Base-by-base conservation (phyloP, 2,888 invertebrate species). In the Euclidia mi region DNA sequence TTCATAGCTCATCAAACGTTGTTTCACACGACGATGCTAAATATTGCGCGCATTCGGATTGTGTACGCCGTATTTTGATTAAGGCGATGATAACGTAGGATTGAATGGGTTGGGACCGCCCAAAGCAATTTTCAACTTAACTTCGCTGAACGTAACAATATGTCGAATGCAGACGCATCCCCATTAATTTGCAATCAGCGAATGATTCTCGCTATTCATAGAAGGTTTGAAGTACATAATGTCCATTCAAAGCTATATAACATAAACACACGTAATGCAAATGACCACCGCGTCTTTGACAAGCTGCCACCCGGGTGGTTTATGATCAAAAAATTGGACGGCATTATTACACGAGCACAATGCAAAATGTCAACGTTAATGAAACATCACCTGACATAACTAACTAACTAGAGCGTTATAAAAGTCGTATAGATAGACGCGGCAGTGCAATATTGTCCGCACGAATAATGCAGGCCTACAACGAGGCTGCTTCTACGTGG, bases 381-480 rank as follows among this genome's bases (percentile, higher is more conserved):
- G 76, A 82, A 82, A 81, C 82, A 81, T 75, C 71, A 71, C 71
- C 67, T 60, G 63, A 69, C 70, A 68, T 72, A 70, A 64, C 62
- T 45, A 40, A n/a, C n/a, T n/a, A n/a, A n/a, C n/a, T 68, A 70
- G 53, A 78, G 62, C 76, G 74, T 79, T 81, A 81, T 79, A 80
- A 81, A 77, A 78, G 73, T 70, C 29, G 78, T 82, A 83, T 75
- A 76, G 79, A 79, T 81, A 82, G 83, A 82, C 81, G 82, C 80
- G 85, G 82, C 78, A 81, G 79, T 88, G 91, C 91, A 94, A 92
- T 92, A 92, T 90, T 90, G 91, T 90, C 86, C 87, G 85, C 90
- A 93, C 93, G 92, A 93, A 93, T 94, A 92, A 94, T 94, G 92
- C 92, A 93, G 86, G 79, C 71, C 81, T 80, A 81, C 85, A 84